Evolutionary conservation across 2,797 vertebrate genomes (phyloP), one percentile per base, ranked within the genome.

Genomic region (Chloroceryle inda): DNA sequence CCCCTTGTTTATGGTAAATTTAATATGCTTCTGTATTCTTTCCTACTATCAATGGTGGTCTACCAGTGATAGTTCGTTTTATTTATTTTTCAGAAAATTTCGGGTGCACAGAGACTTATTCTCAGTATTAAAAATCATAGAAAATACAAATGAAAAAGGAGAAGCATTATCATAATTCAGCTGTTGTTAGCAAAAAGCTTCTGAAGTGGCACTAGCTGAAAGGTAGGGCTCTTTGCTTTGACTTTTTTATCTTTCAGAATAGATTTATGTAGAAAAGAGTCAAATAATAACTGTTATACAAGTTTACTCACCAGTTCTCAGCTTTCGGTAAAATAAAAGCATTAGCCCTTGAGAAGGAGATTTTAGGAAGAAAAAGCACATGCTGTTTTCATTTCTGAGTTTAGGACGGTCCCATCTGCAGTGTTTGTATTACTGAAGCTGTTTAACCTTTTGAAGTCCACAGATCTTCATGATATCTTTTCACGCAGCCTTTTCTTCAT

Each of bases 1-100:
- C 47, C 72, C 72, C 72, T 92, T 94, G 33, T 92, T 96, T 94
- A 89, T 94, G 75, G 75, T 87, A 95, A 95, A 97, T 94, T 74
- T 92, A 94, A 78, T 85, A 81, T 69, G 56, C 79, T 92, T 85
- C 49, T 84, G 3, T 79, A 63, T 90, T 80, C 53, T 82, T 91
- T 86, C 44, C 47, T 26, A 88, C 78, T 78, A 13, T 88, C 81
- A 94, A 75, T 88, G 74, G 38, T 71, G 42, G 81, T 88, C 64
- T 91, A 78, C 7, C 12, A 50, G 47, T 45, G 67, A 37, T 84
- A 61, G 37, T 75, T 82, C 77, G 18, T 72, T 79, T 93, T 76
- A 44, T 93, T 93, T 86, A 63, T 78, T 83, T 92, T 81, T 86
- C 0, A 6, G n/a, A 74, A 89, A 77, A 55, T 31, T 86, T 85